Conservation (phyloP, 2,888 invertebrate genomes). For the Biston stratarius region DNA sequence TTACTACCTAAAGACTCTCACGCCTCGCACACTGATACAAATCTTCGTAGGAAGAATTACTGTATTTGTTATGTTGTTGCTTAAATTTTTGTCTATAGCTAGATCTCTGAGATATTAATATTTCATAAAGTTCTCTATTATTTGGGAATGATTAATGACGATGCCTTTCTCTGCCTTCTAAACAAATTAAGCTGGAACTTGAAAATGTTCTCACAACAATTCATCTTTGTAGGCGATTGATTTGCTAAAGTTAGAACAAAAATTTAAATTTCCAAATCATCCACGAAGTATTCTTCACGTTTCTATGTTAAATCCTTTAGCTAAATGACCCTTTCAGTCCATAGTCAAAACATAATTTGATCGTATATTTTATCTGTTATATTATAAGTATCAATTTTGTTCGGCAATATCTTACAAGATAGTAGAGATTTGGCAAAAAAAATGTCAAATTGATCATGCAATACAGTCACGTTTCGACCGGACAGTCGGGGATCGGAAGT, state of each 20-base stretch:
- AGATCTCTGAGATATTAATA: constrained; percentile 44
- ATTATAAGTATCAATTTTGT: constrained; percentile 28
- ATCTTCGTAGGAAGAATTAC: constrained; percentile 70
- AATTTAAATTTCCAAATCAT: constrained; percentile 34
- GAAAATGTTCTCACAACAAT: constrained; percentile 37
- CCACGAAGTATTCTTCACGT: constrained; percentile 40
- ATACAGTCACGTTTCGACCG: constrained; percentile 69
- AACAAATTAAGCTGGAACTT: constrained; percentile 47
- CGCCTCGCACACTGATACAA: constrained; percentile 67
- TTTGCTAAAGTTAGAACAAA: constrained; percentile 27
- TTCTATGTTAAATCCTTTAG: constrained; percentile 35
- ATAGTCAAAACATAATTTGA: neutral
- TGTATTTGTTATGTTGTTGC: constrained; percentile 65
- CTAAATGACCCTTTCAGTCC: constrained; percentile 28
- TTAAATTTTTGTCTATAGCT: constrained; percentile 60
- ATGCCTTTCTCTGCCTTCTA: constrained; percentile 43
- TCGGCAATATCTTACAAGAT: constrained; percentile 15
- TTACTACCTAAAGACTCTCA: constrained; percentile 73
- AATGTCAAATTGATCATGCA: constrained; percentile 69
- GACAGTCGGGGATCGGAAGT: constrained; percentile 67
- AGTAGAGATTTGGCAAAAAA: constrained; percentile 57
- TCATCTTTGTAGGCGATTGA: constrained; percentile 34
- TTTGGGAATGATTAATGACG: constrained; percentile 67
- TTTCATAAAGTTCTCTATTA: constrained; percentile 65
- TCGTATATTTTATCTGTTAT: constrained; percentile 12